These are phyloP conservation scores for Cuniculus paca DNA, from an alignment of 2,797 vertebrate genomes.

Conservation along the genomic window DNA sequence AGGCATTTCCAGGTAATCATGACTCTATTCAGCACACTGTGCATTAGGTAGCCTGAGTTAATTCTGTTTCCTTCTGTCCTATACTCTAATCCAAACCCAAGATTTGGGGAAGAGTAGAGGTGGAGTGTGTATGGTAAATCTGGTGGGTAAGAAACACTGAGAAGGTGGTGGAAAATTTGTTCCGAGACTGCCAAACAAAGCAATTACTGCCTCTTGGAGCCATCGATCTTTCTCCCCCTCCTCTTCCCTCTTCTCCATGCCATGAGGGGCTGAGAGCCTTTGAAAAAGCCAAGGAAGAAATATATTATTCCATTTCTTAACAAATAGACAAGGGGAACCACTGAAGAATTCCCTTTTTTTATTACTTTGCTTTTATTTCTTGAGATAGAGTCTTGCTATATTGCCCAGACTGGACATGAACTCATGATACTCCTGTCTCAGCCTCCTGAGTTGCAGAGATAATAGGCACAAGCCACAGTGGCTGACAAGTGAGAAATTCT, in stretches of 20 bases:
- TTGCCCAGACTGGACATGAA: background rate
- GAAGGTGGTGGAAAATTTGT: constrained; percentile 38
- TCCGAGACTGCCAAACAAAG: constrained; percentile 42
- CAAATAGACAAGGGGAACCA: background rate
- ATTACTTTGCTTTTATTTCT: background rate
- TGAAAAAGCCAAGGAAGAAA: constrained; percentile 43
- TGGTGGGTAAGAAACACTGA: background rate
- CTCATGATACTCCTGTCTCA: background rate
- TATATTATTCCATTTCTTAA: background rate
- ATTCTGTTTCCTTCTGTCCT: background rate
- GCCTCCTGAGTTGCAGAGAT: background rate
- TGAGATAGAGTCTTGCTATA: background rate
- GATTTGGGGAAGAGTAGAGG: background rate
- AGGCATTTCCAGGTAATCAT: background rate
- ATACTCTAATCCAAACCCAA: background rate
- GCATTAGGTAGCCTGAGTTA: background rate
- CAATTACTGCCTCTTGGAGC: constrained; percentile 4
- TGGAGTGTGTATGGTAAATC: background rate
- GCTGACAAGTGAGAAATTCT: background rate
- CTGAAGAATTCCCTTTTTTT: background rate
- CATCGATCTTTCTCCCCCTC: background rate
- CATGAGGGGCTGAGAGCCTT: background rate
- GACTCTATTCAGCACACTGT: background rate
- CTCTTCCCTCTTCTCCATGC: background rate
- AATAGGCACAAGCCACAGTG: background rate